Evolutionary conservation across 2,888 invertebrate species (phyloP).

Genomic region (Theretra japonica): DNA sequence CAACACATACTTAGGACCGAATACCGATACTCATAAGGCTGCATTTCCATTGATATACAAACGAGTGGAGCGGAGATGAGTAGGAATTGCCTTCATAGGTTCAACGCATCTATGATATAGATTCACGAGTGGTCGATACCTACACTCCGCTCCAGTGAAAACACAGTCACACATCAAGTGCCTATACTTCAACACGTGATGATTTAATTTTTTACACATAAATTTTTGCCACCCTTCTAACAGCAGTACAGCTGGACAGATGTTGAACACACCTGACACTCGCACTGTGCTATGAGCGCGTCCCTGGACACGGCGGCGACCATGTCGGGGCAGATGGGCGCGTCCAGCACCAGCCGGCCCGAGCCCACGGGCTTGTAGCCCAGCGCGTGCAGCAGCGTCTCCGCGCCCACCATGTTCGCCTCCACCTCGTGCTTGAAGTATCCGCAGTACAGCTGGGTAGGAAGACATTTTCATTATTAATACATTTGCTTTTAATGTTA

Average conservation of each 20-base stretch:
- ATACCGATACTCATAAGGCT: background rate
- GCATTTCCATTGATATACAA: too few relatives aligned
- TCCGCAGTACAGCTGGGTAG: slow-evolving; percentile 90
- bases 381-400: slow-evolving; percentile 91
- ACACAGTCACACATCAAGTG: too few relatives aligned
- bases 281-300: slow-evolving; percentile 93
- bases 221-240: too few relatives aligned
- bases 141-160: too few relatives aligned
- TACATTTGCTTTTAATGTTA: too few relatives aligned
- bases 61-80: too few relatives aligned
- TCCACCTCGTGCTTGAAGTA: slow-evolving; percentile 95
- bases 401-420: slow-evolving; percentile 91
- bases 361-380: slow-evolving; percentile 88
- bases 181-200: too few relatives aligned
- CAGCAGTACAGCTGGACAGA: background rate
- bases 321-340: slow-evolving; percentile 92
- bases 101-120: too few relatives aligned
- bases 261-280: slow-evolving; percentile 88
- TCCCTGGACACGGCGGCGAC: slow-evolving; percentile 92
- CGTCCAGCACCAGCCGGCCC: slow-evolving; percentile 86
- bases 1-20: background rate
- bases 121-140: too few relatives aligned
- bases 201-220: too few relatives aligned
- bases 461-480: background rate
- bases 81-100: too few relatives aligned